Evolutionary conservation across 2,888 invertebrate species (phyloP), one percentile per base, ranked within the genome.

Genomic region (Agrotis ipsilon): DNA sequence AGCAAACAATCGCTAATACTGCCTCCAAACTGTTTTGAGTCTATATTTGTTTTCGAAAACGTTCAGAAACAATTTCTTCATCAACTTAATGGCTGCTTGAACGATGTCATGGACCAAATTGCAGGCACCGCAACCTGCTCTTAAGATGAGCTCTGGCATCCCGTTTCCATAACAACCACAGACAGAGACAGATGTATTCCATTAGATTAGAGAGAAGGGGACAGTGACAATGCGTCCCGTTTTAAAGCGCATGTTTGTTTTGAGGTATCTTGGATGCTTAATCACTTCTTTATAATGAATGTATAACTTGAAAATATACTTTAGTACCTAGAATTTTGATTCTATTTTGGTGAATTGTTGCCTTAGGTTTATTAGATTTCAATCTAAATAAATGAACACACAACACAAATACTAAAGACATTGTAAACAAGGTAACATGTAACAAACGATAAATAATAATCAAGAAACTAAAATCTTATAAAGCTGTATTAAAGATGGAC

Each of bases 131-230:
- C 45, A 43, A 60, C 51, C 49, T 68, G 67, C 64, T 78, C 59
- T 49, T 43, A 64, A 68, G 58, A 74, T 74, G 68, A 68, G 55
- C 45, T 49, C 63, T 43, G 67, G 54, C 60, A 67, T 78, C 55
- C 74, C 73, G 62, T 77, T 78, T 59, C 63, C 64, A 77, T 66
- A 63, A 73, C 74, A 58, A 73, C 48, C 27, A 49, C 18, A 43
- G 68, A 79, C 4, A 73, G 64, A 79, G 80, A 77, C 16, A 62
- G 46, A 54, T 62, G 52, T 43, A 24, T 27, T 54, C 21, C 3
- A 16, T 3, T 48, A 43, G 19, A 3, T 74, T 21, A 45, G 68
- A 51, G 24, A 1, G 11, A 80, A 74, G 19, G 58, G n/a, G 61
- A 74, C 13, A 0, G 51, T 43, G 2, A 46, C 32, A 74, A 19